These are phyloP conservation scores for Aporophyla nigra DNA, from an alignment of 2,888 invertebrate species.

Conservation along the genomic window DNA sequence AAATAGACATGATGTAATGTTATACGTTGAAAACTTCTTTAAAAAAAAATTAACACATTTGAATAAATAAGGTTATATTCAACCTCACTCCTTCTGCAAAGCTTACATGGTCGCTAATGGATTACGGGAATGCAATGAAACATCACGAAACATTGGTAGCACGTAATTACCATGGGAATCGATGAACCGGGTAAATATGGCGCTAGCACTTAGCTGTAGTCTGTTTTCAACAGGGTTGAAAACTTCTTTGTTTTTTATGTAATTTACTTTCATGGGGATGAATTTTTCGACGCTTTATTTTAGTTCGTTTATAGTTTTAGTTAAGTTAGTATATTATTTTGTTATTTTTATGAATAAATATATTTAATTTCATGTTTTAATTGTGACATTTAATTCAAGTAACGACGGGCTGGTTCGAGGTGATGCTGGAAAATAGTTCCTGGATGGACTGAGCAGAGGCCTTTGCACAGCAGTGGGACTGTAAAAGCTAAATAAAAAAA, in stretches of 20 bases:
- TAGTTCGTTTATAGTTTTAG: too few species aligned
- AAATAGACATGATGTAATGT: too few species aligned
- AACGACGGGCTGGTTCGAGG: too few species aligned
- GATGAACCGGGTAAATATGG: conserved; percentile 42
- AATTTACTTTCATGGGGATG: neutral
- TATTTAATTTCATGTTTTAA: too few species aligned
- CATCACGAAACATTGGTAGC: conserved; percentile 24
- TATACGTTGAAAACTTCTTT: neutral
- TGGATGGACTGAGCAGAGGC: too few species aligned
- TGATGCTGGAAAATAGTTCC: too few species aligned
- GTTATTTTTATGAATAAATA: too few species aligned
- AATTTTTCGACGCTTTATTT: too few species aligned
- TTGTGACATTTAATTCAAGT: too few species aligned
- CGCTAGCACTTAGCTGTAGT: conserved; percentile 9
- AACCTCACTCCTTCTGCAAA: conserved; percentile 15
- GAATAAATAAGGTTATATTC: conserved; percentile 6
- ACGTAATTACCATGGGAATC: conserved; percentile 55
- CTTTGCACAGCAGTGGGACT: too few species aligned
- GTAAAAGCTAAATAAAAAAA: too few species aligned
- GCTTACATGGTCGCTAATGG: conserved; percentile 47
- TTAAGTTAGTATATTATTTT: too few species aligned
- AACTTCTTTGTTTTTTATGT: neutral
- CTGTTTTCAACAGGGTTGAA: neutral
- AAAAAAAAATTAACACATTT: neutral
- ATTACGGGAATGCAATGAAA: conserved; percentile 48